Base-by-base conservation (phyloP, 1,140 invertebrate species). In the Nixonia krombeini region DNA sequence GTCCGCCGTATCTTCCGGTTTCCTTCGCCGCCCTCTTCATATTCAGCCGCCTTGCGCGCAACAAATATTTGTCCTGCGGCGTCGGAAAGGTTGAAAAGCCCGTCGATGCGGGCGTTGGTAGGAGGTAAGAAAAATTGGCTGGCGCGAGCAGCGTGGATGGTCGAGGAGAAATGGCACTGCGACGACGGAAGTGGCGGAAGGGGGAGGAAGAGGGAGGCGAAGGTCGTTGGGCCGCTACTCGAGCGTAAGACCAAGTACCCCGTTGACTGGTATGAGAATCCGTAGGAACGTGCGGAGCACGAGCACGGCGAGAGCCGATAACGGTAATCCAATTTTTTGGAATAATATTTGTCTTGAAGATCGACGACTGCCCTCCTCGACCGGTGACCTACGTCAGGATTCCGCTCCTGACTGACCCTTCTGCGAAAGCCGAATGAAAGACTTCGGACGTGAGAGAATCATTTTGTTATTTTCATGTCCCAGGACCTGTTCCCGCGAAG, bases 331-430 rank as follows among this genome's bases (percentile, higher is more conserved):
- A 82, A 83, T 83, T 83, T 83, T 83, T 83, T 71, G 72, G 77
- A 81, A 83, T 83, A 83, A 83, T 83, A 83, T 82, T 83, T 83
- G 79, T 80, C 75, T 80, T 75, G 73, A 80, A 78, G 78, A 82
- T 79, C 78, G 74, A 76, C 72, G 74, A 76, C 61, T 68, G 51
- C 33, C 59, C 50, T 71, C n/a, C 49, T 55, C 50, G 44, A 58
- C 40, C 49, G 49, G 37, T 62, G 57, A 62, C 58, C 16, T 23
- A 41, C 49, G 35, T 15, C 50, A n/a, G n/a, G n/a, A n/a, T n/a
- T n/a, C n/a, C n/a, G 31, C 35, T 28, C 28, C 40, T 45, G 10
- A 38, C 10, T 45, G 47, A 50, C 35, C 52, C 40, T 28, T 13
- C 37, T 28, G 31, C 18, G 18, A 12, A 45, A 41, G 42, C 53